Percentiles rank a stretch among this genome's conserved stretches.
Evolutionary conservation across 2,797 vertebrate species (phyloP).

Genomic region (Notamacropus eugenii): DNA sequence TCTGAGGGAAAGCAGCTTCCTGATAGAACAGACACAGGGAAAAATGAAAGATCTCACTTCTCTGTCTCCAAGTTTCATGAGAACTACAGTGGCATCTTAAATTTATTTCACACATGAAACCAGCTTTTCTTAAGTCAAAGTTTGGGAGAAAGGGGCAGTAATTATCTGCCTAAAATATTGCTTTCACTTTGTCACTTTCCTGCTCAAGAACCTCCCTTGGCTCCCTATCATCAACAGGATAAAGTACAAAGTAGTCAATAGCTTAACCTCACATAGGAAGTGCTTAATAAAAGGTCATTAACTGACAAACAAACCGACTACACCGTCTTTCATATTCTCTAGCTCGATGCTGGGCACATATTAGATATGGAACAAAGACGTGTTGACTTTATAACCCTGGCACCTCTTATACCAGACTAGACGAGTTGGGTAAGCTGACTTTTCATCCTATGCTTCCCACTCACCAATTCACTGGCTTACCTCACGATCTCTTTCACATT

Average conservation of each 20-base stretch:
- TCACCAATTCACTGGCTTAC: not conserved
- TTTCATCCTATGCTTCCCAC: not conserved
- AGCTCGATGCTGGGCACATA: not conserved
- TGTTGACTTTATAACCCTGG: not conserved
- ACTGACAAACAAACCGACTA: not conserved
- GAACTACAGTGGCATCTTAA: not conserved
- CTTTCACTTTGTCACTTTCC: not conserved
- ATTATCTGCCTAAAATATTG: not conserved
- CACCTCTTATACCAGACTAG: not conserved
- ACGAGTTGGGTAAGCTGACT: not conserved
- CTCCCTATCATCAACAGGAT: not conserved
- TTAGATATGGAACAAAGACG: not conserved
- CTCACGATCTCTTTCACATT: not conserved
- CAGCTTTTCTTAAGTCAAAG: conserved; percentile 6
- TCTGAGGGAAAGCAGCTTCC: not conserved
- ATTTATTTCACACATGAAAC: not conserved
- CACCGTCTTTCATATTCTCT: not conserved
- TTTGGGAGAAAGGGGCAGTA: not conserved
- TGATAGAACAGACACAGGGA: not conserved
- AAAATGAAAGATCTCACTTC: conserved; percentile 1
- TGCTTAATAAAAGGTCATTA: not conserved
- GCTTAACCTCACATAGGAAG: not conserved
- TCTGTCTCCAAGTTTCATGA: not conserved
- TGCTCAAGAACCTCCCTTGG: not conserved
- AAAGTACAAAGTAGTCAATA: not conserved